Evolutionary conservation across 1,140 invertebrate genomes (phyloP).

Genomic region (Stratiolaelaps scimitus): DNA sequence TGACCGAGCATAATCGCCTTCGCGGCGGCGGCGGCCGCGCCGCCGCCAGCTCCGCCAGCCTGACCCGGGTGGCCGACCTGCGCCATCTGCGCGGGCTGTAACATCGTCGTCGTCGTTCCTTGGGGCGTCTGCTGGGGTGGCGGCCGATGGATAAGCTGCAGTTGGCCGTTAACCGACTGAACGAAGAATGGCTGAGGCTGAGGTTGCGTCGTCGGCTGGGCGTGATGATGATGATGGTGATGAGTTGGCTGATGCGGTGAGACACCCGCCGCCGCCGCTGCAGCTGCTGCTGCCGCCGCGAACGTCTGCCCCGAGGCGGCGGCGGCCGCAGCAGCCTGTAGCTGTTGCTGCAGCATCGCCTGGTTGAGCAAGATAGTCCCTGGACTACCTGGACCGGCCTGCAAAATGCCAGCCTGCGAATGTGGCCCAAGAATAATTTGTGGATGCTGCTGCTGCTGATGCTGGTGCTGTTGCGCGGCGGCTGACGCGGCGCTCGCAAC

Average conservation of each 20-base stretch:
- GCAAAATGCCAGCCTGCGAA: constrained; percentile 19
- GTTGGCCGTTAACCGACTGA: constrained; percentile 25
- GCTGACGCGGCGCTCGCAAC: background rate
- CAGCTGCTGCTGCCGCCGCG: too few species aligned
- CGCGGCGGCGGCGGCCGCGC: too few species aligned
- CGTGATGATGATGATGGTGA: too few species aligned
- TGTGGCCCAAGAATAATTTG: constrained; percentile 26
- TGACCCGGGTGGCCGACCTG: too few species aligned
- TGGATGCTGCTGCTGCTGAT: background rate
- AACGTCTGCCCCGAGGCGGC: background rate
- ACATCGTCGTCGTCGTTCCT: constrained; percentile 6
- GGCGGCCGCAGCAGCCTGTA: too few species aligned
- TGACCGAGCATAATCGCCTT: too few species aligned
- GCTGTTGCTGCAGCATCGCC: constrained; percentile 6
- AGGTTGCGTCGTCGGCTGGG: too few species aligned
- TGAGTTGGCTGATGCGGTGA: too few species aligned
- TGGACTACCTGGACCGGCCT: background rate
- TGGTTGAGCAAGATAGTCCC: constrained; percentile 27
- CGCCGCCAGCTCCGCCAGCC: too few species aligned
- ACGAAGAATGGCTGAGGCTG: constrained; percentile 10
- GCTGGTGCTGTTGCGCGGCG: background rate
- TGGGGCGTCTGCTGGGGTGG: constrained; percentile 7
- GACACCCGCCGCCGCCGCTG: too few species aligned
- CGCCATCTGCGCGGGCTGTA: background rate
- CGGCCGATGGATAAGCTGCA: constrained; percentile 11